Base-by-base conservation (phyloP, 2,888 invertebrate genomes). In the Scaptomyza tumidula region DNA sequence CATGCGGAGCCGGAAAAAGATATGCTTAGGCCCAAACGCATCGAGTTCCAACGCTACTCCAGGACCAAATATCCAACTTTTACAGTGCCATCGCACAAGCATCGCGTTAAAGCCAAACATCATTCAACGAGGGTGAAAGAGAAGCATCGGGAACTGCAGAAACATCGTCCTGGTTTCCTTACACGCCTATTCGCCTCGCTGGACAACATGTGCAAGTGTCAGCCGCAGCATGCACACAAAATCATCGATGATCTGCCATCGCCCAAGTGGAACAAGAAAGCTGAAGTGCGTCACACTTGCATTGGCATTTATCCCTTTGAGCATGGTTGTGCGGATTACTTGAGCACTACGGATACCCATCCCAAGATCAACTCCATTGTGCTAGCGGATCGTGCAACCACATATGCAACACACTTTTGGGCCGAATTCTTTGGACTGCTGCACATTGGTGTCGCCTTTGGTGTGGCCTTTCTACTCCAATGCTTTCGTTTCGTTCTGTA, bases 271-370 rank as follows among this genome's bases (percentile, higher is more conserved):
- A 86, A 80, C 29, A 78, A 71, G 53, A 81, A 85, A 55, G 74
- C 79, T 13, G 71, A 72, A 13, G 54, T 66, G 0, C 75, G 76
- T 0, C 85, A 86, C 43, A 76, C 86, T 0, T 81, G 84, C 80
- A 94, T 95, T 9, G 95, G 95, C 70, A 93, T 95, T 49, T 95
- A 95, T 90, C 95, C 94, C 69, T 95, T 95, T 76, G 95, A 95
- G 86, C 95, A 95, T 80, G 95, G 95, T 49, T 94, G 94, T 83
- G 93, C 94, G 1, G 93, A 94, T 56, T 95, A 94, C 81, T 93
- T 94, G 71, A 92, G 93, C 70, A 95, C 95, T 2, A 95, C 95
- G 0, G 95, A 95, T 76, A 92, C 92, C 7, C 93, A 94, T n/a
- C 95, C 95, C 0, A 90, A 94, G 29, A 91, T 94, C 10, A 81